Evolutionary conservation across 2,888 invertebrate genomes (phyloP).

Genomic region (Catocala nupta): DNA sequence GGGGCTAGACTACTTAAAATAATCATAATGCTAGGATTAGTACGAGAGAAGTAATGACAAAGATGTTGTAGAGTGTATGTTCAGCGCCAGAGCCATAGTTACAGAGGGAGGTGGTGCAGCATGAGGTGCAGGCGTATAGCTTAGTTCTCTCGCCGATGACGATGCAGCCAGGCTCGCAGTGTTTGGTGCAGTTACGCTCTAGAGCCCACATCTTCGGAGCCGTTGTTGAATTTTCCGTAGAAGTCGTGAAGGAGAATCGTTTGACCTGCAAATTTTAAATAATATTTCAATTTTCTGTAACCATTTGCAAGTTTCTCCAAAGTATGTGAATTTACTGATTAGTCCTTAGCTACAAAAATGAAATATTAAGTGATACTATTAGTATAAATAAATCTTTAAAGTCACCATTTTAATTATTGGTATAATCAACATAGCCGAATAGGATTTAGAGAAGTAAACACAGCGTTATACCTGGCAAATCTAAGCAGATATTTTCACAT

Average conservation of each 20-base stretch:
- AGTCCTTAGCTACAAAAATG: too few relatives aligned
- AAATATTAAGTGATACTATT: too few relatives aligned
- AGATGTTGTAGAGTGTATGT: slow-evolving; percentile 26
- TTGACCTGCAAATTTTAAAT: slow-evolving; percentile 88
- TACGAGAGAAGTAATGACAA: slow-evolving; percentile 20
- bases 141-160: slow-evolving; percentile 96
- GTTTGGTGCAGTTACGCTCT: slow-evolving; percentile 93
- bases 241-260: slow-evolving; percentile 93
- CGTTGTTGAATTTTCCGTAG: slow-evolving; percentile 93
- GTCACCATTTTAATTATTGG: too few relatives aligned
- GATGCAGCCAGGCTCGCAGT: slow-evolving; percentile 95
- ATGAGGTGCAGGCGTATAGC: slow-evolving; percentile 94
- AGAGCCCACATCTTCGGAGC: slow-evolving; percentile 92
- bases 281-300: too few relatives aligned
- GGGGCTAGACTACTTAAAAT: slow-evolving; percentile 22
- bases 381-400: too few relatives aligned
- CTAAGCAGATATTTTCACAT: too few relatives aligned
- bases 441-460: too few relatives aligned
- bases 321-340: too few relatives aligned
- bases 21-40: slow-evolving; percentile 43
- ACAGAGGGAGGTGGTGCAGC: slow-evolving; percentile 93
- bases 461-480: not conserved
- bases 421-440: too few relatives aligned
- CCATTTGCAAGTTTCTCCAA: too few relatives aligned
- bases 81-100: slow-evolving; percentile 90